Evolutionary conservation across 1,140 invertebrate genomes (phyloP).

Genomic region (Ganaspis sp.): DNA sequence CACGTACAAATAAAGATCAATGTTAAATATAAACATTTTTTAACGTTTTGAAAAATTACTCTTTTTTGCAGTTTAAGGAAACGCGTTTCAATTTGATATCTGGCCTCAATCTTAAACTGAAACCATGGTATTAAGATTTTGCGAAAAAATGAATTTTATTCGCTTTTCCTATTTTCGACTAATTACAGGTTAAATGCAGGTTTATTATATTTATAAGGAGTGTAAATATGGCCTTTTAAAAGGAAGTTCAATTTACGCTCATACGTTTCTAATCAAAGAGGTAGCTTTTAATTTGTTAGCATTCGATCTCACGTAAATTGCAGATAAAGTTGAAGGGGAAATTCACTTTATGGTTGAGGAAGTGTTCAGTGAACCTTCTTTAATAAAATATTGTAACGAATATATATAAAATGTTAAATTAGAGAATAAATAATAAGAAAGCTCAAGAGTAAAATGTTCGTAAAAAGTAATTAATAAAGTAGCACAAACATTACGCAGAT

Average conservation of each 20-base stretch:
- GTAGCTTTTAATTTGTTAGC: constrained; percentile 5
- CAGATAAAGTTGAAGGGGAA: constrained; percentile 5
- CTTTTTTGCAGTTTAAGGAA: not conserved
- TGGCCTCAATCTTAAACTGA: not conserved
- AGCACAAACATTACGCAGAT: no score
- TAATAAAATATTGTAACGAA: constrained; percentile 7
- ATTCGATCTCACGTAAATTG: constrained; percentile 13
- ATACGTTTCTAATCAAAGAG: constrained; percentile 10
- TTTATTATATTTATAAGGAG: constrained; percentile 7
- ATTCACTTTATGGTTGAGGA: not conserved
- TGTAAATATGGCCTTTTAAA: constrained; percentile 10
- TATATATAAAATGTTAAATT: not conserved
- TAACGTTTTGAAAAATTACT: no score
- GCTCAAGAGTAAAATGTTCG: no score
- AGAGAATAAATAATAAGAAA: no score
- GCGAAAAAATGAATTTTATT: not conserved
- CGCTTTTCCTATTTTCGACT: not conserved
- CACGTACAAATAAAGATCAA: no score
- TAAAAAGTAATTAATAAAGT: no score
- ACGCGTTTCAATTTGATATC: not conserved
- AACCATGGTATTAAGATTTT: constrained; percentile 3
- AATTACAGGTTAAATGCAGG: constrained; percentile 6
- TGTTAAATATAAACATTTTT: no score
- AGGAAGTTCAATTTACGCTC: constrained; percentile 3
- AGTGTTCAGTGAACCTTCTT: not conserved